Conservation (phyloP, 2,797 vertebrate genomes). For the Pseudochromis fuscus region DNA sequence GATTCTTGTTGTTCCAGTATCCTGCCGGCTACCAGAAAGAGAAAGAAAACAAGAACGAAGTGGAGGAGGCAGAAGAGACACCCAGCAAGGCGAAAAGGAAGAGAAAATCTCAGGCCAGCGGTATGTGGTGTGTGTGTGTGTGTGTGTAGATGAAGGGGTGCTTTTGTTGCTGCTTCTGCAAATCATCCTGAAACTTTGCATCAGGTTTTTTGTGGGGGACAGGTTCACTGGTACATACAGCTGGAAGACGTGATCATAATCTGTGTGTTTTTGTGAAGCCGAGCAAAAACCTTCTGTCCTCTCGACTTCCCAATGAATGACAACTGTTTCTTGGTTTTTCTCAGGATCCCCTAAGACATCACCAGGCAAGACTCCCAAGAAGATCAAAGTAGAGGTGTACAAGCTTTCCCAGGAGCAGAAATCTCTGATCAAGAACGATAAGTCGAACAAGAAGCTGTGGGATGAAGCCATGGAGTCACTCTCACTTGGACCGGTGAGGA, state of each 20-base stretch:
- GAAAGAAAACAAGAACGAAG: constrained; percentile 89
- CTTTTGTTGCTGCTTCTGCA: neutral
- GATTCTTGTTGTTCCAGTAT: constrained; percentile 84
- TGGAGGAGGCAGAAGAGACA: constrained; percentile 80
- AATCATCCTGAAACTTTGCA: neutral
- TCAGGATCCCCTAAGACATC: constrained; percentile 76
- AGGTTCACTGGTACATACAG: neutral
- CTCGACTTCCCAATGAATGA: neutral
- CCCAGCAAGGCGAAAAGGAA: constrained; percentile 89
- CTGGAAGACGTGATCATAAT: neutral
- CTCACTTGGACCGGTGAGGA: constrained; percentile 90
- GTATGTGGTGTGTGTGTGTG: no score
- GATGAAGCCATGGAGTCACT: constrained; percentile 91
- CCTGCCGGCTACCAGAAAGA: constrained; percentile 97
- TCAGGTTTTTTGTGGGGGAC: neutral
- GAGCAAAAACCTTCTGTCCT: neutral
- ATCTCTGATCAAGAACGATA: constrained; percentile 90
- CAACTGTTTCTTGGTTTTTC: constrained; percentile 13
- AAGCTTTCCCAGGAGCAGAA: constrained; percentile 92
- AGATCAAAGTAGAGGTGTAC: constrained; percentile 91
- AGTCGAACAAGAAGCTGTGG: constrained; percentile 94
- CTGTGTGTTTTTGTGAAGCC: neutral
- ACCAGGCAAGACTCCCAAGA: constrained; percentile 87
- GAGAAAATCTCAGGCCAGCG: constrained; percentile 83
- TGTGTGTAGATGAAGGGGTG: no score